These are phyloP conservation scores for Brachionichthys hirsutus DNA, from an alignment of 2,113 vertebrate genomes.

Conservation along the genomic window DNA sequence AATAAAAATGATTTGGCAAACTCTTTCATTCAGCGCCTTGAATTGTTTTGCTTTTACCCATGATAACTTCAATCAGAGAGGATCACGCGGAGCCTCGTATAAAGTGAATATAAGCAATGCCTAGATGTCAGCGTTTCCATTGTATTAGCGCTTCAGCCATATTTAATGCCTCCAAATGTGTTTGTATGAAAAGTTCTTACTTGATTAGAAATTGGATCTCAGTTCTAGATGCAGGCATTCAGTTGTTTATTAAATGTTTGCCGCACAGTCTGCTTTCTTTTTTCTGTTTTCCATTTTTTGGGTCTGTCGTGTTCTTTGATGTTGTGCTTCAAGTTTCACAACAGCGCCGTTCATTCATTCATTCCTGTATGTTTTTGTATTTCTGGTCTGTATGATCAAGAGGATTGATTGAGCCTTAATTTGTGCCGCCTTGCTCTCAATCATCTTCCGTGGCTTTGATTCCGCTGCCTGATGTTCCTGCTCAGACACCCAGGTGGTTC, in stretches of 20 bases:
- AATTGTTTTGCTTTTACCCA: too few species aligned
- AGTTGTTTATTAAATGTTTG: constrained; percentile 41
- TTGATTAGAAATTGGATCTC: constrained; percentile 5
- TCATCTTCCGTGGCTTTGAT: constrained; percentile 61
- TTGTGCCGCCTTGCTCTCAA: constrained; percentile 46
- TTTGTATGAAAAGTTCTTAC: constrained; percentile 12
- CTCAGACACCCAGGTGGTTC: constrained; percentile 73
- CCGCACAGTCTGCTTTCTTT: constrained; percentile 31
- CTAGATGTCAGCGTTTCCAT: too few species aligned
- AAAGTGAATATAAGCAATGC: constrained; percentile 2
- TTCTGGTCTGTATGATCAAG: constrained; percentile 33
- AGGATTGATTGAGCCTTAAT: constrained; percentile 19
- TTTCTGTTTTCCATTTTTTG: constrained; percentile 11
- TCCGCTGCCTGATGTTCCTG: constrained; percentile 46
- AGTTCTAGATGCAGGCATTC: neutral
- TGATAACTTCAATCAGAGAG: constrained; percentile 36
- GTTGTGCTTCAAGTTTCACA: constrained; percentile 28
- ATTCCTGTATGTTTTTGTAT: neutral
- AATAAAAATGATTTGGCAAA: too few species aligned
- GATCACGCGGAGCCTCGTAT: constrained; percentile 20
- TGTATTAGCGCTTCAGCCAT: constrained; percentile 7
- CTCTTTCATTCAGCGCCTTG: too few species aligned
- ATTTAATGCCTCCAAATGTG: neutral
- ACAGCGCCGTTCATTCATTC: constrained; percentile 4
- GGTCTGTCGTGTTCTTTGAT: constrained; percentile 13